Conservation (phyloP, 2,888 invertebrate species). For the Chironomus riparius region DNA sequence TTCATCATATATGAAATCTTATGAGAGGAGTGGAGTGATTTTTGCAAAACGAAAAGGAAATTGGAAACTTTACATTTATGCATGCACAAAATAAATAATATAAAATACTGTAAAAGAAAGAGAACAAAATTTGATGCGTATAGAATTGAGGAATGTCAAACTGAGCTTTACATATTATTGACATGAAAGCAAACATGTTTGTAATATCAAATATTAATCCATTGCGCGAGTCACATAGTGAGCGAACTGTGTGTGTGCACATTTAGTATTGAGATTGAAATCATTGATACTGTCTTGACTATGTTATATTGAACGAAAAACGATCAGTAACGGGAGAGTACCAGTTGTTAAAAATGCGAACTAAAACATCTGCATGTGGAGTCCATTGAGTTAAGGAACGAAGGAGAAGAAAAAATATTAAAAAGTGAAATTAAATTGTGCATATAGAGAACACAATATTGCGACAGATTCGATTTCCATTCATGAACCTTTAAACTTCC, state of each 20-base stretch:
- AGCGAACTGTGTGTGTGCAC: constrained; percentile 7
- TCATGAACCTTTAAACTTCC: constrained; percentile 9
- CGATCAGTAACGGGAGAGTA: not conserved
- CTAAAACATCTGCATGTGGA: constrained; percentile 23
- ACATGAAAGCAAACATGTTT: constrained; percentile 23
- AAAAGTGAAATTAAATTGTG: not conserved
- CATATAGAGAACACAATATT: not conserved
- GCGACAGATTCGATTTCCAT: not conserved
- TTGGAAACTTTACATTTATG: not conserved
- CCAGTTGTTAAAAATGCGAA: not conserved
- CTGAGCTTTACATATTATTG: constrained; percentile 3
- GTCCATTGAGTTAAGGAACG: not conserved
- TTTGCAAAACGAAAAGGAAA: too few species aligned
- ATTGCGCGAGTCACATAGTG: not conserved
- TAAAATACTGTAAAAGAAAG: not conserved
- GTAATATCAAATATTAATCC: constrained; percentile 14
- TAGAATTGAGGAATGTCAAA: not conserved
- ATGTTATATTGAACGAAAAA: not conserved
- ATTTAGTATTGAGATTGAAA: constrained; percentile 20
- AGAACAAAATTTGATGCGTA: not conserved
- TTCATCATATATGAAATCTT: too few species aligned
- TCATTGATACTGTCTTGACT: constrained; percentile 24
- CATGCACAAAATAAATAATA: too few species aligned
- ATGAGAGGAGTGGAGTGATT: too few species aligned
- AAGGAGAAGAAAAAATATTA: not conserved